Percentiles rank a stretch among this genome's conserved stretches.
Evolutionary conservation across 2,797 vertebrate species (phyloP).

Genomic region (Xenentodon cancila): DNA sequence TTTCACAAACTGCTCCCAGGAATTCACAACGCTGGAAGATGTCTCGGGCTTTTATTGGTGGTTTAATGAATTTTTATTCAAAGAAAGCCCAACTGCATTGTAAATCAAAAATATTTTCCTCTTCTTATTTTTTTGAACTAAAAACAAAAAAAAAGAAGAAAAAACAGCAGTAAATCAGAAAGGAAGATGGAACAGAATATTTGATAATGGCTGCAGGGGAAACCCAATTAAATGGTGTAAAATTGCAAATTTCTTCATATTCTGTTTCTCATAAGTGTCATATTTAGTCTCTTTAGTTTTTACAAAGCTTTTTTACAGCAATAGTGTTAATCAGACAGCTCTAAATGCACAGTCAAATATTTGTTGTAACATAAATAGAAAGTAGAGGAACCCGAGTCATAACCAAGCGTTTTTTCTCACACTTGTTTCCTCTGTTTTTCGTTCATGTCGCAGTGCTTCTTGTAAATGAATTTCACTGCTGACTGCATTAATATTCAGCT

Average conservation of each 20-base stretch:
- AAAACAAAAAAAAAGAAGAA: conserved; percentile 1
- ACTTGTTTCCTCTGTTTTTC: no score
- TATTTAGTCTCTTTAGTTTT: conserved; percentile 1
- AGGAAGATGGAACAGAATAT: conserved; percentile 39
- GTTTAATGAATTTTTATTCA: neutral
- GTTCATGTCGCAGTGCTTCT: no score
- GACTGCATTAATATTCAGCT: no score
- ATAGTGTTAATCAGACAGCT: no score
- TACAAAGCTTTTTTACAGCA: neutral
- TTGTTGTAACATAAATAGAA: no score
- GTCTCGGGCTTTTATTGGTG: neutral
- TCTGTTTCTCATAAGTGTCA: conserved; percentile 8
- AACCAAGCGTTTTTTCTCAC: no score
- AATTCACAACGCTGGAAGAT: no score
- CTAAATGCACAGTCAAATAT: no score
- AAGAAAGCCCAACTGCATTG: neutral
- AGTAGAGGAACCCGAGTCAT: no score
- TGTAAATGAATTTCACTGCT: no score
- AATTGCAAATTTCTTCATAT: conserved; percentile 29
- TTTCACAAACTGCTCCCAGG: neutral
- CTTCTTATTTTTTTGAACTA: conserved; percentile 14
- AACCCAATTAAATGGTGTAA: conserved; percentile 14
- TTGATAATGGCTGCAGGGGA: conserved; percentile 24
- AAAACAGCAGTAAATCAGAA: conserved; percentile 30
- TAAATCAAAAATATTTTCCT: conserved; percentile 8